Evolutionary conservation across 1,140 invertebrate species (phyloP).

Genomic region (Trichoplusia ni): DNA sequence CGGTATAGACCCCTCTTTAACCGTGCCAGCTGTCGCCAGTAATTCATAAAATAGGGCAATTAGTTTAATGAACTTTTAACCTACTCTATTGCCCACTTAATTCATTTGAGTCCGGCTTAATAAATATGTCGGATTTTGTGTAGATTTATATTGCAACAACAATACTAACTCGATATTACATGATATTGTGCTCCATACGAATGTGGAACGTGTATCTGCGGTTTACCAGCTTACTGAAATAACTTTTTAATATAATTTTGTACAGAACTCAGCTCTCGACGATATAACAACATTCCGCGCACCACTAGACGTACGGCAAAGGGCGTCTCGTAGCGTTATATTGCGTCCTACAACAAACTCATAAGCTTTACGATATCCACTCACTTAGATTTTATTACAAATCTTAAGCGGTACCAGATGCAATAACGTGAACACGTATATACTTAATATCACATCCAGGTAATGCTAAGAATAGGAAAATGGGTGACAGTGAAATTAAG

Average conservation of each 20-base stretch:
- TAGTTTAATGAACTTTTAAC: too few species aligned
- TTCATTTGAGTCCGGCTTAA: too few species aligned
- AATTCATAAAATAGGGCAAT: too few species aligned
- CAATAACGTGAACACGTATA: slow-evolving; percentile 36
- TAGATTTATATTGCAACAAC: too few species aligned
- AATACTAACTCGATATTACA: too few species aligned
- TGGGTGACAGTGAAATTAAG: not conserved
- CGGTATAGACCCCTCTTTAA: too few species aligned
- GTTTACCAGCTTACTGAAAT: not conserved
- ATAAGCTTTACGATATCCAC: slow-evolving; percentile 51
- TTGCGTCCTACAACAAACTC: slow-evolving; percentile 46
- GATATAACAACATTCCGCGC: slow-evolving; percentile 19
- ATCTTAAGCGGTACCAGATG: slow-evolving; percentile 37
- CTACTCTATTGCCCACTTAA: too few species aligned
- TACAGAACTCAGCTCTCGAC: not conserved
- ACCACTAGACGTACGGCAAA: slow-evolving; percentile 41
- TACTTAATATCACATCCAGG: slow-evolving; percentile 3
- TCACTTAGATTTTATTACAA: slow-evolving; percentile 52
- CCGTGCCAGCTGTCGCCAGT: too few species aligned
- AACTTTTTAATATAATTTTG: not conserved
- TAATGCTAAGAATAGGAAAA: not conserved
- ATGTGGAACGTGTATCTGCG: not conserved
- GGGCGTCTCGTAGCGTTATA: slow-evolving; percentile 42
- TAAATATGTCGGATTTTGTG: too few species aligned
- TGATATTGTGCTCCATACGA: too few species aligned